Evolutionary conservation across 1,140 invertebrate genomes (phyloP), one percentile per base, ranked within the genome.

Genomic region (Contarinia nasturtii): DNA sequence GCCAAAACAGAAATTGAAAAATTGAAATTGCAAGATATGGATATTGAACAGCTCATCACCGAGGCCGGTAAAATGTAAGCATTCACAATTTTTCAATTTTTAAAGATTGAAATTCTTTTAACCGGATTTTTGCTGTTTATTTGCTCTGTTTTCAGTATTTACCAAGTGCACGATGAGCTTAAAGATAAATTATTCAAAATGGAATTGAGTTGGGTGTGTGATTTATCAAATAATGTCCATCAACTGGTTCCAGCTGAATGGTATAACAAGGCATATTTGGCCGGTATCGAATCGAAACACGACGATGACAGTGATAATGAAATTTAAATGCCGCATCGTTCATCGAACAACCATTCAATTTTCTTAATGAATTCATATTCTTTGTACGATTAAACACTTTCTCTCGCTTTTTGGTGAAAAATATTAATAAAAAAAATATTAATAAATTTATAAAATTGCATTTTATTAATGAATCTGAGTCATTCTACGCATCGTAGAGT

Each of bases 1-100:
- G 96, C 95, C 5, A 98, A 98, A 72, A 98, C 96, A 27, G 96
- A 99, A 74, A 95, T 99, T 60, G 96, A 99, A 68, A 99, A 98
- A 65, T 64, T 97, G 1, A 94, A 94, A 60, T 67, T 93, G 40
- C 72, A 77, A 21, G 81, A 91, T 47, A 76, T 96, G 77, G 75
- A 78, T 12, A 85, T 80, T 47, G 76, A 76, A 50, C 86, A 95
- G 48, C 68, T 97, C 21, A 79, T 94, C 0, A 93, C 92, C 63
- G 90, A 95, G 74, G 91, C 90, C 49, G 90, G 89, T 21, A 86
- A 87, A 70, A 95, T 97, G 85, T 90, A 74, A 72, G 75, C 71
- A 46, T 4, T 19, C 8, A 19, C 19, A 17, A 11, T 40, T 11
- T 11, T 40, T 40, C 14, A 34, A 14, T 8, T 7, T 34, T 14